Percentiles rank a stretch among this genome's conserved stretches.
phyloP scores from a whole-genome alignment of 1,140 invertebrate genomes.

The Hypsibius dujardini region DNA sequence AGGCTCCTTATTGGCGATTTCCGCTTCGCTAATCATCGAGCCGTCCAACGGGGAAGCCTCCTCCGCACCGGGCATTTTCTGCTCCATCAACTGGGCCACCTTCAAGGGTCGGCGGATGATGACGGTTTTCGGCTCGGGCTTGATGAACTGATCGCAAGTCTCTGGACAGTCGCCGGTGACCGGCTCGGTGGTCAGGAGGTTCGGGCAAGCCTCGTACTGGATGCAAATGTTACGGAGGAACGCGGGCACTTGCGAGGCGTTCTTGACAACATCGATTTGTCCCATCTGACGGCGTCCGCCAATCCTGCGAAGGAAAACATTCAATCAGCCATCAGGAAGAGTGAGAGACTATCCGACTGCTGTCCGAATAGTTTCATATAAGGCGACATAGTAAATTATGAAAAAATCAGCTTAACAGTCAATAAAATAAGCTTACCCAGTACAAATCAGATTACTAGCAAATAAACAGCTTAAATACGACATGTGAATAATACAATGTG shows the following conservation, averaged over 20 bases:
- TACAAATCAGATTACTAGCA: too few species aligned
- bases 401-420: too few species aligned
- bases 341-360: too few species aligned
- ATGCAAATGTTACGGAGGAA: conserved; percentile 15
- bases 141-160: neutral
- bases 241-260: conserved; percentile 3
- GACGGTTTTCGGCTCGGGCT: neutral
- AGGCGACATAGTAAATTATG: too few species aligned
- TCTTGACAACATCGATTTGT: neutral
- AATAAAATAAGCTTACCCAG: too few species aligned
- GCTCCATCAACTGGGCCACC: neutral
- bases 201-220: conserved; percentile 6
- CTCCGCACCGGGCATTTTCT: neutral
- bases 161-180: neutral
- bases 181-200: neutral
- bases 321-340: neutral
- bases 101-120: neutral
- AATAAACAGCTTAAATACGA: too few species aligned
- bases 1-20: too few species aligned
- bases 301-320: neutral
- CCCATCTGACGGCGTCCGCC: conserved; percentile 5
- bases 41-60: neutral
- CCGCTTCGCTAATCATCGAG: too few species aligned
- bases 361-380: too few species aligned
- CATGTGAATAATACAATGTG: too few species aligned